Evolutionary conservation across 2,797 vertebrate genomes (phyloP), one percentile per base, ranked within the genome.

Genomic region (Pipistrellus pipistrellus): DNA sequence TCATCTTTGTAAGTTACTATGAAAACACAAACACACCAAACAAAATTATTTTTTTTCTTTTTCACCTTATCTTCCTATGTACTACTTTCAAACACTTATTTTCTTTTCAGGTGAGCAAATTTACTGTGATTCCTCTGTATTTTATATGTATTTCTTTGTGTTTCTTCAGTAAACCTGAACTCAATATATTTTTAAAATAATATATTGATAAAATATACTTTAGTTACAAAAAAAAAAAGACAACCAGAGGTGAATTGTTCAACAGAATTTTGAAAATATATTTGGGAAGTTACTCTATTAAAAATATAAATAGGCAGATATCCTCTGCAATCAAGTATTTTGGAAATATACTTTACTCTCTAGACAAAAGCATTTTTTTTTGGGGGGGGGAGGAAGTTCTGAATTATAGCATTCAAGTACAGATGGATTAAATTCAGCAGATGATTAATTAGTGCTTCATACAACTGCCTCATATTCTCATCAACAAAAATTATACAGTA

Each of bases 361-460:
- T 82, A 83, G 62, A 51, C 15, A 95, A 91, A 96, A 95, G 68
- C 18, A 92, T 41, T 5, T 44, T 44, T 76, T 53, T 73, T 87
- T 23, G 25, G 23, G 57, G 25, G 12, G 27, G 5, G 11, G 2
- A 11, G 25, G 51, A 1, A 13, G 59, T 83, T 94, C 69, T 84
- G 27, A 96, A 90, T 75, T 81, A 92, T 90, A 96, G 14, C 12
- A 81, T 69, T 93, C 72, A 87, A 96, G 8, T 53, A 35, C 20
- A 91, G 41, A 92, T 25, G 14, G n/a, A 93, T 76, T 92, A 91
- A 94, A 66, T 93, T 64, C 75, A 96, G 41, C 23, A 84, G 68
- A 93, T 75, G 90, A 89, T 81, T 92, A 83, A 90, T 87, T 53
- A 84, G 20, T 9, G 90, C 32, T 94, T 86, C 72, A 62, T 57